phyloP scores from a whole-genome alignment of 1,140 invertebrate genomes.

The Ceratitis capitata region DNA sequence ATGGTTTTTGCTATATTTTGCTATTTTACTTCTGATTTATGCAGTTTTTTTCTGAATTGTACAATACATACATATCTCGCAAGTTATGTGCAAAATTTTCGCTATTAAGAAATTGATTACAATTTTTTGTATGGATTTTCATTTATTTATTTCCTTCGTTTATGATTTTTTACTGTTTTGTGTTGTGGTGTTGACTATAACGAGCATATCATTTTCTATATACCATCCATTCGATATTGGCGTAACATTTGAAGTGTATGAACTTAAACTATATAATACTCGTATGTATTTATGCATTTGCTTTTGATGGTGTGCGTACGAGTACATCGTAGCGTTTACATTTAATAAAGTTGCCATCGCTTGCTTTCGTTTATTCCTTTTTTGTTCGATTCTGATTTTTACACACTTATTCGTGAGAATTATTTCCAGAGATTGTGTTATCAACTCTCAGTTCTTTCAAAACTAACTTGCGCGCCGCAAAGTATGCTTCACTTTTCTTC shows the following conservation, averaged over 20 bases:
- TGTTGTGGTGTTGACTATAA: not conserved
- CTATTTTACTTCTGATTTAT: not conserved
- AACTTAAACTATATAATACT: not conserved
- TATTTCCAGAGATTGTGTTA: not conserved
- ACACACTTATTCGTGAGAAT: not conserved
- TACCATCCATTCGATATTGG: not conserved
- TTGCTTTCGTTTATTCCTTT: not conserved
- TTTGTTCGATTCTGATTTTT: not conserved
- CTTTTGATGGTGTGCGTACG: not conserved
- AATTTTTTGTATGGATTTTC: not conserved
- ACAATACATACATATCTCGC: not conserved
- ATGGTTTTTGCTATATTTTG: not conserved
- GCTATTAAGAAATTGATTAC: constrained; percentile 13
- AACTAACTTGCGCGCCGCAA: not conserved
- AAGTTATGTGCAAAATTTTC: not conserved
- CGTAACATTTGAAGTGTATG: not conserved
- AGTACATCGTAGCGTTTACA: not conserved
- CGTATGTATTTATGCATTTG: not conserved
- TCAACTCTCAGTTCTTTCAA: not conserved
- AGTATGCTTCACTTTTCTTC: not conserved
- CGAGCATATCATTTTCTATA: no score
- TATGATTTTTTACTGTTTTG: not conserved
- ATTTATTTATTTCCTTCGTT: not conserved
- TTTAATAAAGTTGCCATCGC: not conserved
- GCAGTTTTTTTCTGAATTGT: not conserved